Base-by-base conservation (phyloP, 2,888 invertebrate genomes). In the Cantharis nigra region DNA sequence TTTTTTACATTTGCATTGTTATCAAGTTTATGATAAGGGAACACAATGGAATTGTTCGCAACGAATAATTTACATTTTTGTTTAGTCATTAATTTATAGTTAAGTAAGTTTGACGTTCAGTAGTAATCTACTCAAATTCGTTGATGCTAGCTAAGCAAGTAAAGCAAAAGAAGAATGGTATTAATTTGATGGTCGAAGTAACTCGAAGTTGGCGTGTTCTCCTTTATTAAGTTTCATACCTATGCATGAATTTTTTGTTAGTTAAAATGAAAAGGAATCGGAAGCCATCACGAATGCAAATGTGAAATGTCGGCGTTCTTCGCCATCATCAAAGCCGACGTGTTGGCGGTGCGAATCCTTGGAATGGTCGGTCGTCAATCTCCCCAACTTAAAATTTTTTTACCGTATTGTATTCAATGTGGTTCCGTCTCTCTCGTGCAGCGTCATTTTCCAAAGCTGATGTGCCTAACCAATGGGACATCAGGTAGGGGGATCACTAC, bases 321-420 rank as follows among this genome's bases (percentile, higher is more conserved):
- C 79, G 79, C 78, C 78, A 79, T 77, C 74, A 74, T 79, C 78
- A 78, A 76, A 78, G 73, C 69, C 64, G 75, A 49, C 49, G 65
- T 67, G 18, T 70, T 72, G 62, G 74, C 72, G 71, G 69, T 71
- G 70, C 74, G 71, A 77, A 79, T 77, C 77, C 73, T 85, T 84
- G 83, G 85, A 86, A 87, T 86, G 87, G 86, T 84, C 85, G 86
- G 83, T 84, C 84, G 84, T 85, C 85, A 83, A 84, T 83, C 82
- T 81, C 79, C 70, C 80, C 82, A 78, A 83, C 81, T 83, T 83
- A 78, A 80, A 77, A 76, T 83, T 82, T 83, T 82, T 82, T 78
- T 75, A 75, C 23, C 63, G 70, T 67, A 67, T 73, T 67, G n/a
- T 79, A 74, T 78, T 78, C 73, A 74, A 74, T 69, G 20, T 73